phyloP scores from a whole-genome alignment of 2,113 vertebrate genomes.

The Bufo gargarizans region DNA sequence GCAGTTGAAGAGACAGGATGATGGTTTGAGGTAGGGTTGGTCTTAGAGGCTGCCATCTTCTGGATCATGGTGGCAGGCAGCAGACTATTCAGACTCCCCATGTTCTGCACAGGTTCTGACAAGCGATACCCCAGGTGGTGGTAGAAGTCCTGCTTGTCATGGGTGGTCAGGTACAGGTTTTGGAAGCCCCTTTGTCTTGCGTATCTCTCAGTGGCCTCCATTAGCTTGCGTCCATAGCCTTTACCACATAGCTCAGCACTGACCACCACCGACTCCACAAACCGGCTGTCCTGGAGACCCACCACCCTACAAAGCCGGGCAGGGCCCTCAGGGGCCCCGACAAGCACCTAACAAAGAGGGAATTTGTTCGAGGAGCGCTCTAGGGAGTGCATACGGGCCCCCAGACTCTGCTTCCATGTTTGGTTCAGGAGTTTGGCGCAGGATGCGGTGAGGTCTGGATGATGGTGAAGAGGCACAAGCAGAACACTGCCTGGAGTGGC shows the following conservation, averaged over 20 bases:
- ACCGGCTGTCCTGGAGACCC: conserved; percentile 74
- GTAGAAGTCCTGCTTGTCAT: conserved; percentile 92
- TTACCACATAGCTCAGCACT: conserved; percentile 78
- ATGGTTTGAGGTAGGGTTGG: neutral
- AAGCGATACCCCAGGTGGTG: conserved; percentile 85
- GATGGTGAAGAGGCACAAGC: conserved; percentile 83
- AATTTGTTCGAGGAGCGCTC: conserved; percentile 85
- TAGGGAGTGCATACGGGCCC: conserved; percentile 83
- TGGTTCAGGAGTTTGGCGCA: conserved; percentile 88
- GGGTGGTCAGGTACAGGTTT: conserved; percentile 87
- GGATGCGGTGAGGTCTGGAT: conserved; percentile 84
- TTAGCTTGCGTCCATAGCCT: conserved; percentile 86
- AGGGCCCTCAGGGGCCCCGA: conserved; percentile 66
- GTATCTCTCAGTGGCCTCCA: conserved; percentile 86
- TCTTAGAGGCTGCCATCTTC: neutral
- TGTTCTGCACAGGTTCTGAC: conserved; percentile 83
- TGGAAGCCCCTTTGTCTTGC: conserved; percentile 75
- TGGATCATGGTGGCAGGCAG: conserved; percentile 22
- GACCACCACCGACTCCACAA: conserved; percentile 92
- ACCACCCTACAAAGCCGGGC: conserved; percentile 83
- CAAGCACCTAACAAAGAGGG: conserved; percentile 84
- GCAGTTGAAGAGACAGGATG: neutral
- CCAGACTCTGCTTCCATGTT: conserved; percentile 88
- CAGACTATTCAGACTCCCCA: conserved; percentile 63
- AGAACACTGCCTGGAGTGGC: conserved; percentile 64